Evolutionary conservation across 2,113 vertebrate species (phyloP), one percentile per base, ranked within the genome.

Genomic region (Ceyx melanurus): DNA sequence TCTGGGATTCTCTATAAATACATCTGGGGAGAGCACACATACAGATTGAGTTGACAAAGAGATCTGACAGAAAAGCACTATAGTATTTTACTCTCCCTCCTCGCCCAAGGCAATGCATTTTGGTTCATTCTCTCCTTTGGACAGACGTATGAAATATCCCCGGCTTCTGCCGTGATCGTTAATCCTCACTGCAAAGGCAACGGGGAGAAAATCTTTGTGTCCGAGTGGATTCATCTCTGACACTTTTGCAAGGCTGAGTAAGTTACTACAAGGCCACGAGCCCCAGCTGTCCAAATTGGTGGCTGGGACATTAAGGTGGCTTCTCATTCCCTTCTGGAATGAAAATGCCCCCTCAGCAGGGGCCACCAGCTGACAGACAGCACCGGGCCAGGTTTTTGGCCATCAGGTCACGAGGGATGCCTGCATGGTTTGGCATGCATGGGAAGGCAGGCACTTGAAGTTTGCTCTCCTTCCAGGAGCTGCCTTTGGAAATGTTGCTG

Each of bases 1-100:
- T 84, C 89, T 81, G 88, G 89, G 83, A 81, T 68, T 84, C 88
- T 95, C 95, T 91, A 76, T 92, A 95, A 95, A 91, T 90, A 95
- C 57, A 89, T 93, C 71, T 8, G 10, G 65, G 81, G 58, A 85
- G n/a, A 79, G 65, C 78, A 82, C 45, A 71, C 2, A 0, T 75
- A 88, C 78, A 60, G 85, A 94, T 53, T 61, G 86, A 92, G 72
- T 54, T 5, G 13, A 92, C 91, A 88, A 93, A 92, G 82, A 84
- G 82, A 92, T 82, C 14, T 87, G 91, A 93, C 86, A 89, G 92
- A 73, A 93, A 86, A 90, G 75, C 48, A 61, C 72, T 81, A 70
- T 82, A 86, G 95, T 84, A 81, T 93, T 86, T 94, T 89, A 72
- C 81, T 86, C 35, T 90, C 68, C 72, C 75, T 89, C 78, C 84